Base-by-base conservation (phyloP, 2,888 invertebrate genomes). In the Ypsolopha scabrella region DNA sequence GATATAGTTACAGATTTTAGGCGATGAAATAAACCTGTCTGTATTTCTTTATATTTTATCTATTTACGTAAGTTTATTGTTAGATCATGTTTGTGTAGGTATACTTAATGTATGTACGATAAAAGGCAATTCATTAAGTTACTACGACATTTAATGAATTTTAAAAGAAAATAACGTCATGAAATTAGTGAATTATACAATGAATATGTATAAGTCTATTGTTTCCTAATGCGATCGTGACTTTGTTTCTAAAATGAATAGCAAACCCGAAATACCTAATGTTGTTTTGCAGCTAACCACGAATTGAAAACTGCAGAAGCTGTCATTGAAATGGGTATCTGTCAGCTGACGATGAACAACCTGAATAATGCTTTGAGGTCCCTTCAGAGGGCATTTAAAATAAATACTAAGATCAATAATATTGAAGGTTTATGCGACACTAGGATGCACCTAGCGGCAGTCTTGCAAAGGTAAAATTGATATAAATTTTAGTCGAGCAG, bases 381-480 rank as follows among this genome's bases (percentile, higher is more conserved):
- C 1, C 87, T 89, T 52, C 72, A 78, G 38, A 79, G 79, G 59
- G 88, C 87, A 0, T 75, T 81, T 41, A 67, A 70, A 52, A 82
- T 88, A 37, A 72, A 87, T 52, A 63, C 65, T 9, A 62, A 66
- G 1, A 67, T 65, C 45, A 66, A 74, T 1, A 74, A 85, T 51
- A 60, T 78, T 1, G 70, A 75, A 53, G 88, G 88, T 1, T 64
- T 88, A 7, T 89, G 89, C 54, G 83, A 87, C 57, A 78, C 83
- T 0, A 76, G 72, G 60, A 88, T 88, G 75, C 87, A 88, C 54
- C 61, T 88, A 43, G 86, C 88, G 3, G 79, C 88, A 51, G 89
- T 89, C 0, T 80, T 87, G 72, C 78, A 89, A 61, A 83, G 73
- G 88, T 88, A 60, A 24, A 24, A 24, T 3, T 24, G n/a, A n/a